Evolutionary conservation across 2,888 invertebrate species (phyloP).

Genomic region (Philereme transversata): DNA sequence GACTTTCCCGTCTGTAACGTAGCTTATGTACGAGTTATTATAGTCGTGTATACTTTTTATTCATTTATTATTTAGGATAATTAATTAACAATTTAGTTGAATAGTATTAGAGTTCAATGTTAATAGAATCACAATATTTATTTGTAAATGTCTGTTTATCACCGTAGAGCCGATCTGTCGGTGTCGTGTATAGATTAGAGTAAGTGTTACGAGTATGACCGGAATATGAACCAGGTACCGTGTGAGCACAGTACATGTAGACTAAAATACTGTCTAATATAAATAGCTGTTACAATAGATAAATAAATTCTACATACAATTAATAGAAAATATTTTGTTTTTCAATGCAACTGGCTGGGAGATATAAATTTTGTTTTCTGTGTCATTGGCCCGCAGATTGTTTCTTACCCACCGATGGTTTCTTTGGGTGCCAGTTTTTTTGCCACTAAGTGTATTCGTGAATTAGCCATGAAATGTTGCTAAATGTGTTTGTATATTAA

Average conservation of each 20-base stretch:
- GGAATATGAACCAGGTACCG: slow-evolving; percentile 48
- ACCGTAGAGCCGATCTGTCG: slow-evolving; percentile 54
- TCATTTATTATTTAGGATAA: slow-evolving; percentile 18
- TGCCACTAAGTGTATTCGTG: slow-evolving; percentile 41
- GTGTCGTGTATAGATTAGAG: slow-evolving; percentile 44
- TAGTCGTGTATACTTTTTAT: slow-evolving; percentile 23
- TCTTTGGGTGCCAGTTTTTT: slow-evolving; percentile 54
- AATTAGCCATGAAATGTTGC: slow-evolving; percentile 29
- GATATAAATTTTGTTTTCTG: slow-evolving; percentile 31
- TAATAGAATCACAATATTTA: slow-evolving; percentile 67
- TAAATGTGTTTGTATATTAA: slow-evolving; percentile 32
- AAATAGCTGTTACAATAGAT: slow-evolving; percentile 39
- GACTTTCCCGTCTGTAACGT: slow-evolving; percentile 21
- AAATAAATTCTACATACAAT: slow-evolving; percentile 35
- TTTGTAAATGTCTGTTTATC: slow-evolving; percentile 57
- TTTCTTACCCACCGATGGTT: slow-evolving; percentile 61
- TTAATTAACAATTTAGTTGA: slow-evolving; percentile 29
- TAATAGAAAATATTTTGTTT: slow-evolving; percentile 16
- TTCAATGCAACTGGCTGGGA: slow-evolving; percentile 48
- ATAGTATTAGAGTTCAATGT: slow-evolving; percentile 51
- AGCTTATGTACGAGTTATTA: slow-evolving; percentile 38
- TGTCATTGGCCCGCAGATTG: slow-evolving; percentile 45
- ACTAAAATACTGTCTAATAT: slow-evolving; percentile 31
- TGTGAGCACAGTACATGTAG: slow-evolving; percentile 53
- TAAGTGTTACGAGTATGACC: slow-evolving; percentile 78